Base-by-base conservation (phyloP, 2,797 vertebrate species). In the Euphonia xanthogaster region DNA sequence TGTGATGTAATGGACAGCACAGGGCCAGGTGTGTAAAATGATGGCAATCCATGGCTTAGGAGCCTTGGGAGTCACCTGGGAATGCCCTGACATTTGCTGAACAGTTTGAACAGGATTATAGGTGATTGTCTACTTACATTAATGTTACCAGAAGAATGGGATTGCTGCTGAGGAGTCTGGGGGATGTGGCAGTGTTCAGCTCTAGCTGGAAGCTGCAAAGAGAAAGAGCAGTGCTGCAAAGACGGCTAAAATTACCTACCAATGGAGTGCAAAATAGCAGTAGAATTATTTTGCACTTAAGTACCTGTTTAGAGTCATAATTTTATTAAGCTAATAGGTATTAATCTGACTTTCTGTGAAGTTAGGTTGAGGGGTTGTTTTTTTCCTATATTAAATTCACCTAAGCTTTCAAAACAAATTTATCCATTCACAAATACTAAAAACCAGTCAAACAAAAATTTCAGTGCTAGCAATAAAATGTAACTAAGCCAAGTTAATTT, bases 291-390 rank as follows among this genome's bases (percentile, higher is more conserved):
- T 63, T 88, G 10, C 37, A 55, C 2, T 79, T 42, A 73, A 66
- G 8, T 61, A 39, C 57, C 47, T 74, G 5, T 42, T 81, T 37
- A 60, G 35, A 71, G 42, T 62, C 5, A 16, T 58, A 23, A 44
- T 54, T 89, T 68, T 48, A 48, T 78, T 86, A 75, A 88, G 62
- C 1, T 33, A 13, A 13, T 4, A 24, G 24, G 12, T 62, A 31
- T 68, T 76, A 60, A 40, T 58, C 35, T 40, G 21, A 35, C 31
- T 62, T 86, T 62, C 37, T 72, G 7, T 58, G 19, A 5, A 77
- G 65, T 28, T 42, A 61, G 50, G 11, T 60, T 55, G 28, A 8
- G 53, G 9, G 4, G 0, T 0, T 7, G 0, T 14, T 18, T 82
- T 79, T 66, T 45, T 2, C 5, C 7, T 57, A 0, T 51, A 21